Percentiles rank a stretch among this genome's conserved stretches.
These are phyloP conservation scores for Patella pellucida DNA, from an alignment of 2,888 invertebrate genomes.

Conservation along the genomic window DNA sequence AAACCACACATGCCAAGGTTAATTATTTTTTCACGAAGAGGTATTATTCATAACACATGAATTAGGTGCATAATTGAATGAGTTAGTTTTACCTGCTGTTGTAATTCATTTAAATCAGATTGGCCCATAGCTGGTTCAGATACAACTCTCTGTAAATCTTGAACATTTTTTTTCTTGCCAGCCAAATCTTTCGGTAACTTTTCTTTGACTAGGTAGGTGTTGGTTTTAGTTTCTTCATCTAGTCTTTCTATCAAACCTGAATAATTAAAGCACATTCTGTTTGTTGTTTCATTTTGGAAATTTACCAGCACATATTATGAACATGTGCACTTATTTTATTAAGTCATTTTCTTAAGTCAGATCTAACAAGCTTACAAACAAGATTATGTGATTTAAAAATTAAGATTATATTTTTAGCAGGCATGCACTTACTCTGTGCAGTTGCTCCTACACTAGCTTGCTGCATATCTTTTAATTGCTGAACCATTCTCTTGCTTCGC, in stretches of 20 bases:
- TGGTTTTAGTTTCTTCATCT: constrained; percentile 83
- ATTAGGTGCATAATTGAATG: neutral
- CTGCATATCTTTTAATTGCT: constrained; percentile 78
- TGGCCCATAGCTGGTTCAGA: constrained; percentile 79
- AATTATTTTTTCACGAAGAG: neutral
- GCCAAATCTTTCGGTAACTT: constrained; percentile 83
- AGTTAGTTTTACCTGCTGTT: constrained; percentile 75
- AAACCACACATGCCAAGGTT: neutral
- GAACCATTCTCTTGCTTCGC: constrained; percentile 77
- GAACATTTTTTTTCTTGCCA: constrained; percentile 77
- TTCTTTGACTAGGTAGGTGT: constrained; percentile 82
- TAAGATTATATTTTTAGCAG: neutral
- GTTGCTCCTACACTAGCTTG: constrained; percentile 76
- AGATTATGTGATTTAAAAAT: neutral
- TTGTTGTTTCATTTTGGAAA: neutral
- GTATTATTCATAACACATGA: neutral
- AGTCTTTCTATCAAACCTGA: constrained; percentile 79
- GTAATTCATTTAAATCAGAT: constrained; percentile 77
- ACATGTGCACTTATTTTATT: no score
- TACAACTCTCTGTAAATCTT: constrained; percentile 80
- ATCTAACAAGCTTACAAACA: no score
- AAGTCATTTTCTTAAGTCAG: no score
- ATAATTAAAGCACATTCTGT: neutral
- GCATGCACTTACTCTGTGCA: constrained; percentile 74
- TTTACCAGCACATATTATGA: neutral